These are phyloP conservation scores for Scartelaos histophorus DNA, from an alignment of 2,113 vertebrate genomes.

Conservation along the genomic window DNA sequence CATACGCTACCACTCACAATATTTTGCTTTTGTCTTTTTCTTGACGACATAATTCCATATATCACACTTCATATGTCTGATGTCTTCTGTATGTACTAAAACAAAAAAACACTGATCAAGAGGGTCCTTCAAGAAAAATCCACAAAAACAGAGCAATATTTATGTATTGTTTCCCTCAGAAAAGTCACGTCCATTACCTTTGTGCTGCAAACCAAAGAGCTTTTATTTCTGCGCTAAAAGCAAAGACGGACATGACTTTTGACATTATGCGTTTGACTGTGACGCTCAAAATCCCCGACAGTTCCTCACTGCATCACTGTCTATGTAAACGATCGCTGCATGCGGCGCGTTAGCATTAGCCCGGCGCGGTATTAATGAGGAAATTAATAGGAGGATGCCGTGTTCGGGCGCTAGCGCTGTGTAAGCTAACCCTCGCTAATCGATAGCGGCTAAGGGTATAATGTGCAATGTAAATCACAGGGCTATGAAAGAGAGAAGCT, in stretches of 20 bases:
- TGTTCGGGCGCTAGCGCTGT: slow-evolving; percentile 1
- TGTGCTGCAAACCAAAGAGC: background rate
- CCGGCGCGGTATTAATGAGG: slow-evolving; percentile 1
- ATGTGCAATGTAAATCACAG: slow-evolving; percentile 13
- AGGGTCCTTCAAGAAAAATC: no score
- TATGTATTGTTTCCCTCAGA: no score
- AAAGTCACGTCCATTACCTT: background rate
- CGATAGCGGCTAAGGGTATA: slow-evolving; percentile 30
- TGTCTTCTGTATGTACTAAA: no score
- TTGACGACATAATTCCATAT: no score
- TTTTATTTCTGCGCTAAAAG: background rate
- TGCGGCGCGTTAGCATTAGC: background rate
- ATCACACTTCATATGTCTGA: no score
- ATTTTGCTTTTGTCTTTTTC: no score
- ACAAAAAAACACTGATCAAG: no score
- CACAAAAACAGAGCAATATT: no score
- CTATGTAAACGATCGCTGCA: slow-evolving; percentile 1
- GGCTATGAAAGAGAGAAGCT: slow-evolving; percentile 26
- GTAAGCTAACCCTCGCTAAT: slow-evolving; percentile 12
- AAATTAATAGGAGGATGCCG: slow-evolving; percentile 11
- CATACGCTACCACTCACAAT: no score
- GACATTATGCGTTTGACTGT: background rate
- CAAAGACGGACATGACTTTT: background rate
- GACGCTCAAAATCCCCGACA: background rate
- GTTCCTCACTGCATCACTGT: background rate